Evolutionary conservation across 2,888 invertebrate species (phyloP), one percentile per base, ranked within the genome.

Genomic region (Dynastes grantii): DNA sequence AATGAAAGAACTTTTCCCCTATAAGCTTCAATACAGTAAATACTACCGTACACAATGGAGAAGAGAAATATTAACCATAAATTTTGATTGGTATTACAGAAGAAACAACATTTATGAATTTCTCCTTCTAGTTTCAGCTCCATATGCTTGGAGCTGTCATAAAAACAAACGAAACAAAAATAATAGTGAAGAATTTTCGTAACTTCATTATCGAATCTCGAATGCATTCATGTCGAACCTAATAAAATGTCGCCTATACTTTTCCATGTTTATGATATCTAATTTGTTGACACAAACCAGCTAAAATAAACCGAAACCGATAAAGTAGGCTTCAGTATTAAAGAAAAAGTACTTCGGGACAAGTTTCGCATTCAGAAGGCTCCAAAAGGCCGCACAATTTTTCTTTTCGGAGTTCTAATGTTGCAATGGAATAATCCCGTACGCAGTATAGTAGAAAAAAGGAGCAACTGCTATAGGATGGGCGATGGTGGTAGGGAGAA

Each of bases 311-410:
- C 45, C 27, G 45, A 61, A 75, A 61, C 73, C 73, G 61, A 75
- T 75, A 75, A 75, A 75, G 40, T 75, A 75, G 61, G 73, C 73
- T 61, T 29, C 61, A n/a, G 61, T 61, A 75, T 45, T 63, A 75
- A 75, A 75, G 61, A 75, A 61, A 75, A 71, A 53, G 32, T 45
- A 75, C 61, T 75, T 68, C 51, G 27, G 63, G 51, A 9, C 51
- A n/a, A 51, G 51, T 68, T 68, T 68, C 49, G 27, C 51, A 49
- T 51, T 27, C 49, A 49, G 71, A 58, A 61, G 45, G 61, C 58
- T 61, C 73, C 73, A 22, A 45, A 45, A 73, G 73, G 58, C 61
- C 73, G 45, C 61, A 75, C 61, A 75, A 75, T 75, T 61, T 75
- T 11, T 29, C 58, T 61, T 49, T 75, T 58, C 55, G 71, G 53